Base-by-base conservation (phyloP, 2,797 vertebrate species). In the Dromococcyx pavoninus region DNA sequence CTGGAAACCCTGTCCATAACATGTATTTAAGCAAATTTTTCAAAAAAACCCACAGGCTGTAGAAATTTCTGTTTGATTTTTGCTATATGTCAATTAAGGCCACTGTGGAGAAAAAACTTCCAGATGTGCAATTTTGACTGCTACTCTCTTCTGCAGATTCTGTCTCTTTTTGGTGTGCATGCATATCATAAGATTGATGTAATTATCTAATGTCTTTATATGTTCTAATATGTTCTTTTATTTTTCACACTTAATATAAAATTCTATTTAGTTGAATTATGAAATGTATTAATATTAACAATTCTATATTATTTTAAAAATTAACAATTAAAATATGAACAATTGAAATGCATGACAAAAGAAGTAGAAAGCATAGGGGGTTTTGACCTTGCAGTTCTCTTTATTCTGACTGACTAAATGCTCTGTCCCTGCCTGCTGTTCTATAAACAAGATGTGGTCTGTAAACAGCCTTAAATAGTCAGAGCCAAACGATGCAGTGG, bases 381-480 rank as follows among this genome's bases (percentile, higher is more conserved):
- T 27, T 15, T 1, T 15, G 56, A 85, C 56, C 50, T 89, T 91
- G n/a, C 17, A 83, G 17, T 6, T 74, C 24, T 33, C 39, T 60
- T n/a, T 67, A 25, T 50, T 77, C 66, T 46, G 35, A 78, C 41
- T 62, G 25, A 83, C 60, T 58, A 30, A 86, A 56, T 33, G 7
- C 5, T 17, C 21, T 7, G 1, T 70, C 56, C 24, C 44, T 61
- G 7, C 5, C 56, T 70, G 22, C 22, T 54, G 2, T 43, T 89
- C 53, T 69, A 51, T 50, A 79, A 79, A 73, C 46, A 51, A 51
- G 33, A 25, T 66, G 56, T 46, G 23, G 33, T 74, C 69, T 91
- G 69, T 76, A 93, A 94, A 76, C 11, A 82, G 16, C 14, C 50
- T 89, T 88, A 54, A 89, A 61, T 19, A 76, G 27, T 15, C 67